Conservation (phyloP, 2,888 invertebrate genomes). For the Phyllotreta striolata region DNA sequence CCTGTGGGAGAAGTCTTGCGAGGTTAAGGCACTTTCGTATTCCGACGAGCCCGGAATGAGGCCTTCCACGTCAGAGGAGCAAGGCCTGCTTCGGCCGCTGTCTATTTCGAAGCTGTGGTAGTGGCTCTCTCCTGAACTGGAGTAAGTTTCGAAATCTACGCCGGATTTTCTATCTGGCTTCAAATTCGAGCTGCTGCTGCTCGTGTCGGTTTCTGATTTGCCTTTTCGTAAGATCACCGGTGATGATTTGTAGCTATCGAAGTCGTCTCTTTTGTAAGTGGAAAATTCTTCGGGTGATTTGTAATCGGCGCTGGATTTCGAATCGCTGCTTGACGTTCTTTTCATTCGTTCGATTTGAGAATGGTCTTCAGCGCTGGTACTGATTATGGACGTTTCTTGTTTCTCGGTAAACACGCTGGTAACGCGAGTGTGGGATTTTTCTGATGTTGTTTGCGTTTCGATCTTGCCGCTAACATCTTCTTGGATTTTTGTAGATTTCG, state of each 20-base stretch:
- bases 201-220: slow-evolving; percentile 58
- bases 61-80: slow-evolving; percentile 89
- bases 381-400: slow-evolving; percentile 47
- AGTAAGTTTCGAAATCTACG: slow-evolving; percentile 80
- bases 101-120: slow-evolving; percentile 89
- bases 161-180: slow-evolving; percentile 75
- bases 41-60: slow-evolving; percentile 81
- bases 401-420: slow-evolving; percentile 42
- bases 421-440: slow-evolving; percentile 41
- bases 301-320: slow-evolving; percentile 60
- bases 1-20: slow-evolving; percentile 76
- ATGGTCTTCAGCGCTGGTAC: slow-evolving; percentile 35
- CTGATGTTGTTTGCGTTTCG: slow-evolving; percentile 44
- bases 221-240: slow-evolving; percentile 57
- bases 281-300: slow-evolving; percentile 65
- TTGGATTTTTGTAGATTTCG: slow-evolving; percentile 49
- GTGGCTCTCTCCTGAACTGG: slow-evolving; percentile 88
- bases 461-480: slow-evolving; percentile 47
- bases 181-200: slow-evolving; percentile 56
- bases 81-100: slow-evolving; percentile 75
- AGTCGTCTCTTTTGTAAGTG: slow-evolving; percentile 55
- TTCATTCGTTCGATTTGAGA: slow-evolving; percentile 53
- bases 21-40: slow-evolving; percentile 85
- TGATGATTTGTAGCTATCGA: slow-evolving; percentile 44
- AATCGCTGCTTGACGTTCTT: slow-evolving; percentile 61